A percentile compares a stretch with the other conserved stretches of the same genome.
Evolutionary conservation across 2,888 invertebrate genomes (phyloP).

Genomic region (Cheiracanthium punctorium): DNA sequence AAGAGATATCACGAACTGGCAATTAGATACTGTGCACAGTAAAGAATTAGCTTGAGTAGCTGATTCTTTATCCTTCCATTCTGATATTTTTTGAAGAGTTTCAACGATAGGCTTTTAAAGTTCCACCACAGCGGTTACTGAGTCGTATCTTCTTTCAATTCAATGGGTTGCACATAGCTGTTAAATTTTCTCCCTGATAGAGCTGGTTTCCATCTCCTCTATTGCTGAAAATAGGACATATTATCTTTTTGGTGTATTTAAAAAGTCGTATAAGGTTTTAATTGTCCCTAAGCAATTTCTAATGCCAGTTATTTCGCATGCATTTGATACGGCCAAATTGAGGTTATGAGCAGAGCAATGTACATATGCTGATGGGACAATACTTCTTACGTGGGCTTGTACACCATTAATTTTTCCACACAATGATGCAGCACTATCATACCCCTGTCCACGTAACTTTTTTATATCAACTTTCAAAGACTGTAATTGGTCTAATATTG

Average conservation of each 20-base stretch:
- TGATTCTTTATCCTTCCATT: too few relatives aligned
- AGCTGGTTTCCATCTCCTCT: neutral
- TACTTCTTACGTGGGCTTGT: neutral
- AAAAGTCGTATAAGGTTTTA: neutral
- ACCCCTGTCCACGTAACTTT: neutral
- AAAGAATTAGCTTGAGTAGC: too few relatives aligned
- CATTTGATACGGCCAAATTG: conserved; percentile 16
- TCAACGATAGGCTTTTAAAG: conserved; percentile 3
- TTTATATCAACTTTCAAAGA: neutral
- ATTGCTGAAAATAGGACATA: neutral
- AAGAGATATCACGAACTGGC: too few relatives aligned
- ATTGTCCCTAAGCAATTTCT: conserved; percentile 2
- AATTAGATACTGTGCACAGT: too few relatives aligned
- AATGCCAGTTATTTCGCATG: neutral
- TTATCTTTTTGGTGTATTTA: conserved; percentile 8
- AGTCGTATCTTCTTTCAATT: neutral
- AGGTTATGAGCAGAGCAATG: neutral
- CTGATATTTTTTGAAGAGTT: neutral
- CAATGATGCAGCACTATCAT: conserved; percentile 2
- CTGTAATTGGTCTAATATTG: neutral
- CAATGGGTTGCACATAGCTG: conserved; percentile 14
- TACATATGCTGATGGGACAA: neutral
- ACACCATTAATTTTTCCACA: neutral
- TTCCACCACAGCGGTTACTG: neutral
- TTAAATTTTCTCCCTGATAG: neutral